Base-by-base conservation (phyloP, 2,797 vertebrate genomes). In the Anabacerthia variegaticeps region DNA sequence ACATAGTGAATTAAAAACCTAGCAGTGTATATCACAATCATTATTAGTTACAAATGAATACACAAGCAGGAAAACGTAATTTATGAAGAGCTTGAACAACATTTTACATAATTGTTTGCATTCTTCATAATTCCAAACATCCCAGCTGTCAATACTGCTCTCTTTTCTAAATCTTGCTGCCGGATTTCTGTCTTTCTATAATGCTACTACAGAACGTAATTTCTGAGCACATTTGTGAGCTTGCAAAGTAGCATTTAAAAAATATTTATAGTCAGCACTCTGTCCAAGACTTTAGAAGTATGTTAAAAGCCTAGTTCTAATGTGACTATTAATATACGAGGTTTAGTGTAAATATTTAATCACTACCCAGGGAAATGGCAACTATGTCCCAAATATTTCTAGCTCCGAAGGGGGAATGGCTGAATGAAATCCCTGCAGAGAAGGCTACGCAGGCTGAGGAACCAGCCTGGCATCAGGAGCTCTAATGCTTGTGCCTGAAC, bases 301-400 rank as follows among this genome's bases (percentile, higher is more conserved):
- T 85, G 85, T 89, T 71, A 74, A 87, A 95, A 89, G 49, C 58
- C 30, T 90, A 30, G 51, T 94, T 87, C 32, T 85, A 28, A 54
- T 55, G n/a, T 39, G 85, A 79, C 73, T 92, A 46, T 76, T 88
- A 89, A 74, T 85, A 85, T 43, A 61, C 1, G 2, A 67, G 34
- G 12, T 43, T 89, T 34, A 48, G 58, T 59, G 58, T 89, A 92
- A 93, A 74, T 89, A 94, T 91, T 96, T 92, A 65, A 83, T 80
- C 32, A 13, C 30, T 80, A 61, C n/a, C 48, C 34, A 61, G 51
- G 61, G 49, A 93, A 77, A 74, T 10, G 14, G 49, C 43, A 93
- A 62, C 44, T 43, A 24, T 7, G 15, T 85, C 93, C 61, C 49
- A 85, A 88, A 39, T 61, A 78, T 67, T 85, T 94, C 84, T 61